Evolutionary conservation across 2,888 invertebrate species (phyloP), one percentile per base, ranked within the genome.

Genomic region (Gisinianus flammeolus): DNA sequence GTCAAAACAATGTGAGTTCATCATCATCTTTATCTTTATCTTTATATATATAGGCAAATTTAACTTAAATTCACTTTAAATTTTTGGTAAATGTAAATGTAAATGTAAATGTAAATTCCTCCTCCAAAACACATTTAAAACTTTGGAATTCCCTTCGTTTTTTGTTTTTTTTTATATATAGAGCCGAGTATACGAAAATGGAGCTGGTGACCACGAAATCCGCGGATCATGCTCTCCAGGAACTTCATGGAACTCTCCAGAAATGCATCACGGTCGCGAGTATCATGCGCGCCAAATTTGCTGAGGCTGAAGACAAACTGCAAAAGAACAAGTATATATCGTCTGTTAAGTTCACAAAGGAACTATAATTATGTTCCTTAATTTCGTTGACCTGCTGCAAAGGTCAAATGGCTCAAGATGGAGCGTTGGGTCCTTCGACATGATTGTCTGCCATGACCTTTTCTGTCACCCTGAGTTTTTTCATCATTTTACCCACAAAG

Each of bases 161-260:
- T 35, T 12, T 44, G 19, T 44, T 44, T 6, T 44, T 44, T 24
- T 58, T 64, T 64, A 64, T 24, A 22, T 16, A 52, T 28, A 77
- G 77, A 19, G 71, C 77, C 5, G 77, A 77, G 44, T 77, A 72
- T 56, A 77, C 77, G 10, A 77, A 77, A 67, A 77, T 77, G 77
- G 77, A 77, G 31, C 72, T 77, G n/a, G 54, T 77, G 1, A 77
- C 77, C 5, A 77, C 71, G 8, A 77, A 77, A 67, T 77, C 77
- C 0, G 77, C 72, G 12, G 77, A 77, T 56, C 77, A 77, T 26
- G 44, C 77, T n/a, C 72, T 72, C 5, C 77, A 77, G 33, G 77
- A 72, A 72, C 31, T 77, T 2, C 77, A 77, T 33, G 67, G 77
- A 6, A 68, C 64, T 1, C 72, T 77, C 12, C 71, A 72, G n/a